Evolutionary conservation across 2,888 invertebrate genomes (phyloP).

Genomic region (Acronicta leporina): DNA sequence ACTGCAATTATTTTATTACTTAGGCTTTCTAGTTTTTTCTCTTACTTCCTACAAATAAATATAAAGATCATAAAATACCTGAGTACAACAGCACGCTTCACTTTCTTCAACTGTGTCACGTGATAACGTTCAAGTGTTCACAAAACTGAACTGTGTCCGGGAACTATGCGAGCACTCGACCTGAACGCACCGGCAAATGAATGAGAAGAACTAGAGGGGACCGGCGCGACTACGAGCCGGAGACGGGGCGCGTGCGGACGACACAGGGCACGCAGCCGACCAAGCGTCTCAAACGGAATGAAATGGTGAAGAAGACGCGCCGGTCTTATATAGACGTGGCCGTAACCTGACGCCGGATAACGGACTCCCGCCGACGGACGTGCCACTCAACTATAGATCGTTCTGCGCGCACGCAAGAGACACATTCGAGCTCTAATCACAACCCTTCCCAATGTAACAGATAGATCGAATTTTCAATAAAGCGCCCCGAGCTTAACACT

Average conservation of each 20-base stretch:
- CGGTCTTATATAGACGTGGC: conserved; percentile 88
- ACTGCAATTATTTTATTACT: conserved; percentile 1
- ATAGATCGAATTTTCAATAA: conserved; percentile 88
- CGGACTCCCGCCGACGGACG: conserved; percentile 76
- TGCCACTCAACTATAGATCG: conserved; percentile 71
- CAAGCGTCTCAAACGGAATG: conserved; percentile 87
- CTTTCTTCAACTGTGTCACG: conserved; percentile 74
- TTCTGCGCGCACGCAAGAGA: conserved; percentile 69
- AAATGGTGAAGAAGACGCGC: conserved; percentile 88
- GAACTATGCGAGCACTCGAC: conserved; percentile 77
- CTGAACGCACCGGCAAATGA: conserved; percentile 66
- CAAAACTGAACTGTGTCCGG: conserved; percentile 82
- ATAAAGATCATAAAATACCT: conserved; percentile 61
- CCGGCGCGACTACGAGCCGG: conserved; percentile 69
- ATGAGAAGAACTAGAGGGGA: conserved; percentile 65
- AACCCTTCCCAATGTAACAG: conserved; percentile 78
- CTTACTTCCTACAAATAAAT: conserved; percentile 28
- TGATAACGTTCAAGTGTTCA: conserved; percentile 77
- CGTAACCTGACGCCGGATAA: conserved; percentile 89
- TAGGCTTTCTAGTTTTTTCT: conserved; percentile 12
- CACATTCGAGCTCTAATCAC: conserved; percentile 63
- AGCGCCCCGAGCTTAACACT: conserved; percentile 83
- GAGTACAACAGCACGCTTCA: conserved; percentile 64
- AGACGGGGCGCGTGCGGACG: conserved; percentile 70
- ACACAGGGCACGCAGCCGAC: conserved; percentile 74